Base-by-base conservation (phyloP, 2,113 vertebrate species). In the Prionailurus bengalensis region DNA sequence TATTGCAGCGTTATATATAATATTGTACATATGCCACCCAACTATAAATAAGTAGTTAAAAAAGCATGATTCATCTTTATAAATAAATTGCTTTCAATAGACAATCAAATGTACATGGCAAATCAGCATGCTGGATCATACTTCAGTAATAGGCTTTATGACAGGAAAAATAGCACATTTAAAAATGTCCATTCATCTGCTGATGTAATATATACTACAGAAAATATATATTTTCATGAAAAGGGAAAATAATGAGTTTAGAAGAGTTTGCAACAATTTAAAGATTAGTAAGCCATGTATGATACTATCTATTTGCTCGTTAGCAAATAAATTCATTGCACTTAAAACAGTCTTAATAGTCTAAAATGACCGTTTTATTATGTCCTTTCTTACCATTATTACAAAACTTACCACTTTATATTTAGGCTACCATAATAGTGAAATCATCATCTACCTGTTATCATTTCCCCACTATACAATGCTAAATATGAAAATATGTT, bases 241-340 rank as follows among this genome's bases (percentile, higher is more conserved):
- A 95, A 58, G 68, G 73, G 31, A 71, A 91, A 97, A 97, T 48
- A 45, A 0, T 80, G 97, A 92, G 82, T 97, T 95, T 48, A 89
- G 92, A 39, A 95, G 42, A 98, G 97, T 90, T 92, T 80, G 15
- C 11, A n/a, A 78, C 5, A 93, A 82, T 94, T 89, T 84, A 95
- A 89, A 87, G 65, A 76, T 76, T 58, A 93, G 31, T 82, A 61
- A 91, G n/a, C 10, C 15, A 68, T 61, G 25, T 33, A 39, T 51
- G 87, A 94, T 94, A 81, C 23, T 76, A 89, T 17, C n/a, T 81
- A 48, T 36, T 15, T 2, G 1, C 16, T 48, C 21, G 83, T 16
- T 42, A 80, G 31, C 36, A 94, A 94, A 90, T 61, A 79, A 65
- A 33, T 89, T 93, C 16, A 48, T 55, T 85, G 87, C 36, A 90